phyloP scores from a whole-genome alignment of 1,140 invertebrate genomes.

The Drosophila baimaii region DNA sequence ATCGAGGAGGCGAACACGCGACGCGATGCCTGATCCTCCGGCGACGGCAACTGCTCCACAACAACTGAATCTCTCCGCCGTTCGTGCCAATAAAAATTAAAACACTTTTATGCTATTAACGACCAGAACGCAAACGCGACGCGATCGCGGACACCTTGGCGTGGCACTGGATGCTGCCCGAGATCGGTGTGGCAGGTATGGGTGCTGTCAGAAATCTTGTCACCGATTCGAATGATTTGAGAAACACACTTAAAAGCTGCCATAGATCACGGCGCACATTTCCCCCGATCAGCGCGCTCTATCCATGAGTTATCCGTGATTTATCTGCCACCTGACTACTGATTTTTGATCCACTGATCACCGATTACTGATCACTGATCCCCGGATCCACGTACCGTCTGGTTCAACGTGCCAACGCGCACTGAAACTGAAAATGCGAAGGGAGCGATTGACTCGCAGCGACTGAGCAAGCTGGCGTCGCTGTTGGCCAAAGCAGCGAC shows the following conservation, averaged over 20 bases:
- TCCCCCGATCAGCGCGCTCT: constrained; percentile 23
- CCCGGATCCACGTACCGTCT: constrained; percentile 54
- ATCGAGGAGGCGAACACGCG: constrained; percentile 61
- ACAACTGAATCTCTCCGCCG: constrained; percentile 62
- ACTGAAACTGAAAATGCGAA: constrained; percentile 67
- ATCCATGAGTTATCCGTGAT: constrained; percentile 9
- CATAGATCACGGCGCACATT: constrained; percentile 35
- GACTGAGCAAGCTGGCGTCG: constrained; percentile 14
- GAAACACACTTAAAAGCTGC: constrained; percentile 46
- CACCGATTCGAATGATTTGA: constrained; percentile 32
- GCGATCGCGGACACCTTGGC: constrained; percentile 56
- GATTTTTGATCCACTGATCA: constrained; percentile 7
- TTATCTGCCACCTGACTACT: constrained; percentile 18
- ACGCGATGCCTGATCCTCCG: constrained; percentile 57
- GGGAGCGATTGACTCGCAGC: constrained; percentile 46
- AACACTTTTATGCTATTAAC: constrained; percentile 81
- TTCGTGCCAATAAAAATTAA: constrained; percentile 82
- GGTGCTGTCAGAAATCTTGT: constrained; percentile 54
- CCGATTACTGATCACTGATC: constrained; percentile 13
- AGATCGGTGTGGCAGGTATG: constrained; percentile 21
- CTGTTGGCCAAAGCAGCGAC: constrained; percentile 30
- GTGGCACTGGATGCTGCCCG: constrained; percentile 38
- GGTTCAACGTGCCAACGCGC: constrained; percentile 76
- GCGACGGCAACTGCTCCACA: constrained; percentile 54
- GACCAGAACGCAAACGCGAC: constrained; percentile 64